These are phyloP conservation scores for Indicator indicator DNA, from an alignment of 2,113 vertebrate species.

Conservation along the genomic window DNA sequence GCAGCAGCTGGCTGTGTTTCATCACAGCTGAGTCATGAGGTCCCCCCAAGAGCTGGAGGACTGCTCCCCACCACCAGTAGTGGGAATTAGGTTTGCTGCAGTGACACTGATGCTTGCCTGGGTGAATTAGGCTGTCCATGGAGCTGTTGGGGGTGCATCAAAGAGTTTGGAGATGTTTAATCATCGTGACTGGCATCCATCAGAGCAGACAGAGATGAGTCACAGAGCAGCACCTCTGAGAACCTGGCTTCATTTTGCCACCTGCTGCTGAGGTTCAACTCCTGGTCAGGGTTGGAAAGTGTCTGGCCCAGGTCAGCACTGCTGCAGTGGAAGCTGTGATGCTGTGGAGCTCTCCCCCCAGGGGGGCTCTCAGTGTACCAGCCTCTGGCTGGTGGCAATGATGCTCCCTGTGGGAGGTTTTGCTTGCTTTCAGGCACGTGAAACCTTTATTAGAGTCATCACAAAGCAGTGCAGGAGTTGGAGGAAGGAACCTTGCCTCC, in stretches of 20 bases:
- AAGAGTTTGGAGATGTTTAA: background rate
- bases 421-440: background rate
- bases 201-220: background rate
- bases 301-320: fast-evolving
- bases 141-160: background rate
- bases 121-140: background rate
- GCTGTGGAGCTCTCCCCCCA: background rate
- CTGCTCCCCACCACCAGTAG: background rate
- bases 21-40: background rate
- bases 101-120: background rate
- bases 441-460: background rate
- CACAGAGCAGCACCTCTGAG: background rate
- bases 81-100: background rate
- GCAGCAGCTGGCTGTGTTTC: background rate
- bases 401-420: background rate
- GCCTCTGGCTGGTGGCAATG: background rate
- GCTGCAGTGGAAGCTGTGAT: background rate
- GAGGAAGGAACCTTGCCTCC: background rate
- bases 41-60: background rate
- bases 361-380: background rate
- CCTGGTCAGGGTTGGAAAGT: background rate
- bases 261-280: background rate
- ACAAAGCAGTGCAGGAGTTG: background rate
- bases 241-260: background rate
- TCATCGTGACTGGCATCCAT: background rate